A percentile compares a stretch with the other conserved stretches of the same genome.
Conservation (phyloP, 2,797 vertebrate genomes). For the Channa striata region DNA sequence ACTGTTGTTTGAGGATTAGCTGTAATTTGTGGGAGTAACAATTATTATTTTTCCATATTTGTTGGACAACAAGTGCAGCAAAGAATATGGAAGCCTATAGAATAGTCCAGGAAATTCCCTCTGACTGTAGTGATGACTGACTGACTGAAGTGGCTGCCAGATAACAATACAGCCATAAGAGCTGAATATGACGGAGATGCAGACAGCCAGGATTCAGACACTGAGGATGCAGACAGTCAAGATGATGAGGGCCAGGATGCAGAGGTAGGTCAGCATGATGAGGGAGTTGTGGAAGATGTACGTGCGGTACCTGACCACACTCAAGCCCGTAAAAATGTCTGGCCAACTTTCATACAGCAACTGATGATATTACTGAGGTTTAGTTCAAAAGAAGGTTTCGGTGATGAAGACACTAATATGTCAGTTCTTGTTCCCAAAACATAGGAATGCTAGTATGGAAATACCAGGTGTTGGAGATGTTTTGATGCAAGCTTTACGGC, state of each 20-base stretch:
- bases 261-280: no score
- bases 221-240: background rate
- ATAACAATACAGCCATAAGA: background rate
- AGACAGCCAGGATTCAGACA: constrained; percentile 2
- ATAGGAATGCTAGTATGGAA: no score
- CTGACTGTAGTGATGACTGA: constrained; percentile 9
- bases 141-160: constrained; percentile 12
- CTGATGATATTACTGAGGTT: no score
- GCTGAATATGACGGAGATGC: background rate
- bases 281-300: background rate
- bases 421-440: no score
- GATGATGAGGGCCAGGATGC: background rate
- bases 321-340: background rate
- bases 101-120: background rate
- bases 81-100: background rate
- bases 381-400: no score
- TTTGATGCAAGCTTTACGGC: no score
- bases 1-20: no score
- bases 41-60: background rate
- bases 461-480: no score
- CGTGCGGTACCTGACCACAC: no score
- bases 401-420: no score
- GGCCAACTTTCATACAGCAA: background rate
- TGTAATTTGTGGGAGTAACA: background rate
- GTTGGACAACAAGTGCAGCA: background rate